Evolutionary conservation across 2,797 vertebrate species (phyloP).

Genomic region (Prionace glauca): DNA sequence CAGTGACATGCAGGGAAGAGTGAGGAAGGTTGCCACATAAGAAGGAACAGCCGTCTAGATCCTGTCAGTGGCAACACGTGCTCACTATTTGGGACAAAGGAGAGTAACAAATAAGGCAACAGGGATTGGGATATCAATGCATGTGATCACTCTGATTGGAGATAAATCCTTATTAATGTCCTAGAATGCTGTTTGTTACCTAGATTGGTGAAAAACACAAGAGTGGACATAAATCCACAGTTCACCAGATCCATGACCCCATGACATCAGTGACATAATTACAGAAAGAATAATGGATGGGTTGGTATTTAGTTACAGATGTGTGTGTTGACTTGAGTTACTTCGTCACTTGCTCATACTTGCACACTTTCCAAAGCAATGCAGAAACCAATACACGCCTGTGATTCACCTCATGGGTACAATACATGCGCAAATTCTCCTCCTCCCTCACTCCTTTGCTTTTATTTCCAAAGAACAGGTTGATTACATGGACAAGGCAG

Average conservation of each 20-base stretch:
- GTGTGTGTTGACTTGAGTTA: not conserved
- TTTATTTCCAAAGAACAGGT: not conserved
- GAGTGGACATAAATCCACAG: conserved; percentile 28
- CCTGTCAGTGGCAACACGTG: not conserved
- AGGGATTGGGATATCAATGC: not conserved
- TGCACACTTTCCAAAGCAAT: not conserved
- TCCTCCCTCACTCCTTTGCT: not conserved
- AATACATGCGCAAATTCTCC: not conserved
- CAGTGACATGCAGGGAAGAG: not conserved
- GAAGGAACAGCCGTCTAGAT: not conserved
- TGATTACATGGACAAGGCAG: not conserved
- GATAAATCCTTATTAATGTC: conserved; percentile 31
- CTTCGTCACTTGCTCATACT: not conserved
- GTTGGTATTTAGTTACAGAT: not conserved
- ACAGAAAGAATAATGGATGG: conserved; percentile 16
- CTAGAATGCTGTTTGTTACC: conserved; percentile 13
- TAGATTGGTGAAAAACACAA: conserved; percentile 24
- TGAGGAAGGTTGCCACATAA: too few relatives aligned
- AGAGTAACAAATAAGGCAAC: not conserved
- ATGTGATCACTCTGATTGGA: not conserved
- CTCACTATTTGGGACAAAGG: not conserved
- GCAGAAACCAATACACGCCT: too few relatives aligned
- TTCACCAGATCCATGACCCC: conserved; percentile 26
- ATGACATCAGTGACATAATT: conserved; percentile 30
- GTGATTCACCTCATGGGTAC: not conserved